Base-by-base conservation (phyloP, 2,888 invertebrate species). In the Tricholauxania praeusta region DNA sequence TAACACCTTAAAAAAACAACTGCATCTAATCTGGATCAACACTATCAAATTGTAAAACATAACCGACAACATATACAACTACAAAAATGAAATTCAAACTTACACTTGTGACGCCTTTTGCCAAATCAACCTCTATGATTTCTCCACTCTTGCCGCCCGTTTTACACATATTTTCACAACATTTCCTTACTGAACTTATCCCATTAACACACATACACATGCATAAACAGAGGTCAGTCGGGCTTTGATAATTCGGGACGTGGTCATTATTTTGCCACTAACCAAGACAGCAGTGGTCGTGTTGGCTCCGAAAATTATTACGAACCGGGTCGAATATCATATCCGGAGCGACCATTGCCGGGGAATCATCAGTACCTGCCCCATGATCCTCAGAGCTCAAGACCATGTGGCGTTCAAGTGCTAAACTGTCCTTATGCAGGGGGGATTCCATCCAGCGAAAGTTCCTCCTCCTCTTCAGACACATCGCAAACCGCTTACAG, bases 221-320 rank as follows among this genome's bases (percentile, higher is more conserved):
- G 39, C 28, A 57, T 22, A 51, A 15, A 64, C 76, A 90, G 91
- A 60, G 91, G 91, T 2, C 89, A 90, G 79, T 89, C 91, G 1
- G 91, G 92, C 10, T 91, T 90, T 88, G 91, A 91, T 82, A 90
- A 89, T 53, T 89, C 90, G 51, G 91, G 91, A 28, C 86, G 90
- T 63, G 91, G 91, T 62, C 91, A 91, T 83, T 91, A 91, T 84
- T 91, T 90, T 84, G 90, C 90, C 22, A 14, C 39, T 12, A 89
- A 89, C 17, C 85, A 89, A 14, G 71, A 74, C 63, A 90, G 90
- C 71, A 81, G 82, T 65, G 81, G 83, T 73, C 76, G 77, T n/a
- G 7, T 28, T 48, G 57, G 57, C 7, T 10, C 39, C 39, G 10
- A 39, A 10, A 39, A 10, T 4, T 39, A 39, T 39, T 39, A 39